phyloP scores from a whole-genome alignment of 2,113 vertebrate species.

The Danionella cerebrum region DNA sequence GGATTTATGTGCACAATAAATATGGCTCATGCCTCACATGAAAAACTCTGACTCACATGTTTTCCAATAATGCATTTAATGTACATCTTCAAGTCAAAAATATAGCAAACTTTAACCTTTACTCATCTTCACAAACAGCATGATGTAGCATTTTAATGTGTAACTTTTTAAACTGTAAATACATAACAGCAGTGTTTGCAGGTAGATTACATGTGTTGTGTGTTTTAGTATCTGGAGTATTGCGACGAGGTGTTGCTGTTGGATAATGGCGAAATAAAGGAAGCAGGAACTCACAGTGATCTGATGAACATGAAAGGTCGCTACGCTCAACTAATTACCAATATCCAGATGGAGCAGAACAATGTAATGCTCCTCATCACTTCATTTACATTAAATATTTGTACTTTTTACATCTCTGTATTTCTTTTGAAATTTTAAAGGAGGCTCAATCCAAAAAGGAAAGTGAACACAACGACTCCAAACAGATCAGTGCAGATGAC shows the following conservation, averaged over 20 bases:
- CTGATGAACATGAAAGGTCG: slow-evolving; percentile 58
- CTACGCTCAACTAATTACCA: slow-evolving; percentile 71
- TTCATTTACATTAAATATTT: too few relatives aligned
- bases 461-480: background rate
- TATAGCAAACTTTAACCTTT: background rate
- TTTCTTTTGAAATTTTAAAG: slow-evolving; percentile 19
- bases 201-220: background rate
- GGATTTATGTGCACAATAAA: too few relatives aligned
- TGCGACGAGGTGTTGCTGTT: slow-evolving; percentile 74
- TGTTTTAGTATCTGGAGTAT: slow-evolving; percentile 70
- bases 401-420: background rate
- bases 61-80: background rate
- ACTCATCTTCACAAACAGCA: background rate
- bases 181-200: background rate
- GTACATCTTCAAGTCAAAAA: background rate
- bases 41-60: background rate
- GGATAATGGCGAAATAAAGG: slow-evolving; percentile 68
- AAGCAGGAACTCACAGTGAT: slow-evolving; percentile 64
- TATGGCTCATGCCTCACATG: too few relatives aligned
- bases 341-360: slow-evolving; percentile 58
- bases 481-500: background rate
- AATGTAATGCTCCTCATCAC: slow-evolving; percentile 51
- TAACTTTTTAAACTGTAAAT: background rate
- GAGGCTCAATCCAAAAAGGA: slow-evolving; percentile 15
- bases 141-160: background rate